Evolutionary conservation across 1,140 invertebrate species (phyloP), one percentile per base, ranked within the genome.

Genomic region (Dermatophagoides farinae): DNA sequence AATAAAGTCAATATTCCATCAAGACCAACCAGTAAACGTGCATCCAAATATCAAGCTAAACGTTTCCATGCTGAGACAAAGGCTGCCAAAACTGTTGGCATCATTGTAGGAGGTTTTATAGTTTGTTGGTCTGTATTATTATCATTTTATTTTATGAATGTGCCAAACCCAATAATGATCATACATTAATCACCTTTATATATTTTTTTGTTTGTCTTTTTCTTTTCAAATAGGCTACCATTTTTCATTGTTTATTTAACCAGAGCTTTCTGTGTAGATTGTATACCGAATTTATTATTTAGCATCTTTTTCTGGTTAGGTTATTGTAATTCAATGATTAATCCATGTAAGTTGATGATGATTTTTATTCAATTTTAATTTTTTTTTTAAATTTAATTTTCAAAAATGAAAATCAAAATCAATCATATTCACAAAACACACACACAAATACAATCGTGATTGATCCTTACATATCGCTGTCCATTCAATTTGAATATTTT

Each of bases 221-320:
- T 58, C n/a, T 6, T 43, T 37, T n/a, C 14, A 53, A 6, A 1
- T 52, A 60, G 58, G 58, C 89, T 69, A 23, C 89, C 89, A 0
- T 96, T 96, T 75, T 96, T 96, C 75, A 88, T 84, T 9, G 82
- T 91, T 75, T 95, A 95, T 71, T 76, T 92, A 31, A 77, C 87
- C 23, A 76, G 84, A 55, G 85, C 84, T 0, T 88, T 92, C 69
- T 88, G 83, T 22, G 77, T 77, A 1, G 77, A 80, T 57, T 88
- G 84, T 70, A 85, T 88, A 39, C 79, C 83, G 57, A 79, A 81
- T 0, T 77, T 85, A 47, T 73, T 88, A 40, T 90, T 95, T 73
- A 90, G 85, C 44, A 79, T 95, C 1, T 79, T 95, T 9, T 96
- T 95, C 72, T 97, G 91, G 90, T 77, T 97, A 25, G 92, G 92